Conservation (phyloP, 2,113 vertebrate species). For the Oncorhynchus gorbuscha region DNA sequence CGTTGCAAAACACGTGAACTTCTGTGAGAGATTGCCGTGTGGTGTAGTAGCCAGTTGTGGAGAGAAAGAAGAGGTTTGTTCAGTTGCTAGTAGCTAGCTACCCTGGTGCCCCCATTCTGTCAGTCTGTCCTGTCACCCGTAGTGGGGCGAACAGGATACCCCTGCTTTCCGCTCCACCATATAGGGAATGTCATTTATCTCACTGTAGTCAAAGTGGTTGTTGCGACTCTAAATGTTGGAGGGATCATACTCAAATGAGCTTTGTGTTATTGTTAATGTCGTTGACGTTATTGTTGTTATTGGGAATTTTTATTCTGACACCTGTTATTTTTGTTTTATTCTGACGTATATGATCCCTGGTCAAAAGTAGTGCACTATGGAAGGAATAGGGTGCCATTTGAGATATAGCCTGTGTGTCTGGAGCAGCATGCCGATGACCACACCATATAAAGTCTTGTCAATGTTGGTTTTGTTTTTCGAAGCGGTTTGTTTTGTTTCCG, state of each 20-base stretch:
- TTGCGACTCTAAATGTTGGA: neutral
- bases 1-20: slow-evolving; percentile 24
- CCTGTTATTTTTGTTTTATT: slow-evolving; percentile 21
- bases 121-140: slow-evolving; percentile 53
- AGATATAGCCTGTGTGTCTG: too few relatives aligned
- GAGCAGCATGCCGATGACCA: neutral
- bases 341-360: neutral
- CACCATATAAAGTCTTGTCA: slow-evolving; percentile 44
- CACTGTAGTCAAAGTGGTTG: neutral
- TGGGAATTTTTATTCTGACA: neutral
- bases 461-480: slow-evolving; percentile 24
- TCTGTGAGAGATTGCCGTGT: slow-evolving; percentile 12
- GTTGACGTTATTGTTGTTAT: neutral
- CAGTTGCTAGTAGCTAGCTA: slow-evolving; percentile 18
- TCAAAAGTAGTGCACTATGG: too few relatives aligned
- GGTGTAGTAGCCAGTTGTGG: slow-evolving; percentile 25
- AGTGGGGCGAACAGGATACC: slow-evolving; percentile 45
- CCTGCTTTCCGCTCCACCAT: neutral
- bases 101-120: slow-evolving; percentile 65
- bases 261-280: neutral
- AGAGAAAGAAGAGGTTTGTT: slow-evolving; percentile 34
- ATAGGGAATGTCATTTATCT: neutral
- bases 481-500: slow-evolving; percentile 21
- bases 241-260: slow-evolving; percentile 8
- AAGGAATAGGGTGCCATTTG: too few relatives aligned